Conservation (phyloP, 2,888 invertebrate genomes). For the Temnothorax unifasciatus region DNA sequence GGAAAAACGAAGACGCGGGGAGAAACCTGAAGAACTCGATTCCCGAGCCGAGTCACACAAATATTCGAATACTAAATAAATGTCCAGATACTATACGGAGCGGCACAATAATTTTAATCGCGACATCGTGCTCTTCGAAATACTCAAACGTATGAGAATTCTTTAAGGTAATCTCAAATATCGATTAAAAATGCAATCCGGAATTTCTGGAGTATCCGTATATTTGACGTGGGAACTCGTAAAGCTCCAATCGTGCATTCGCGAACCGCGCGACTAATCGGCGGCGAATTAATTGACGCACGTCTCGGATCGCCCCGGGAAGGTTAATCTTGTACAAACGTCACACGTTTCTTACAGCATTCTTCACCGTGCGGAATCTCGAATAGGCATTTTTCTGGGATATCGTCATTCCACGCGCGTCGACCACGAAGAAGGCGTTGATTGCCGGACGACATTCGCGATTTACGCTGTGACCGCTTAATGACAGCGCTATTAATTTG, state of each 20-base stretch:
- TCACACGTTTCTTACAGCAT: constrained; percentile 59
- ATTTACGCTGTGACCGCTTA: constrained; percentile 55
- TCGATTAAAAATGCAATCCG: constrained; percentile 11
- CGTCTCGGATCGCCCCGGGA: constrained; percentile 20
- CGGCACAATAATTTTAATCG: neutral
- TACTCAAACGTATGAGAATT: neutral
- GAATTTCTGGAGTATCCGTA: neutral
- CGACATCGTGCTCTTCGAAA: neutral
- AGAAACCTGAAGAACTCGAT: neutral
- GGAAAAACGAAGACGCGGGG: neutral
- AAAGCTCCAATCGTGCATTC: neutral
- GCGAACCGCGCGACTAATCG: constrained; percentile 10
- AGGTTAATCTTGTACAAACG: constrained; percentile 63
- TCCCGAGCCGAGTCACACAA: constrained; percentile 2
- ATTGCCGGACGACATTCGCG: constrained; percentile 59
- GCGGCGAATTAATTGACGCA: constrained; percentile 53
- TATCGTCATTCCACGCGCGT: constrained; percentile 65
- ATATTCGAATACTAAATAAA: neutral
- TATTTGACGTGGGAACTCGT: neutral
- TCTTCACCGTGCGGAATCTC: constrained; percentile 46
- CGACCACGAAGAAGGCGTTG: constrained; percentile 44
- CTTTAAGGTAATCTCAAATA: neutral
- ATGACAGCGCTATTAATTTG: constrained; percentile 64
- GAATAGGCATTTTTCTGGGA: constrained; percentile 49
- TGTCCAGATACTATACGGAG: neutral